Evolutionary conservation across 2,113 vertebrate genomes (phyloP), one percentile per base, ranked within the genome.

Genomic region (Acanthisitta chloris): DNA sequence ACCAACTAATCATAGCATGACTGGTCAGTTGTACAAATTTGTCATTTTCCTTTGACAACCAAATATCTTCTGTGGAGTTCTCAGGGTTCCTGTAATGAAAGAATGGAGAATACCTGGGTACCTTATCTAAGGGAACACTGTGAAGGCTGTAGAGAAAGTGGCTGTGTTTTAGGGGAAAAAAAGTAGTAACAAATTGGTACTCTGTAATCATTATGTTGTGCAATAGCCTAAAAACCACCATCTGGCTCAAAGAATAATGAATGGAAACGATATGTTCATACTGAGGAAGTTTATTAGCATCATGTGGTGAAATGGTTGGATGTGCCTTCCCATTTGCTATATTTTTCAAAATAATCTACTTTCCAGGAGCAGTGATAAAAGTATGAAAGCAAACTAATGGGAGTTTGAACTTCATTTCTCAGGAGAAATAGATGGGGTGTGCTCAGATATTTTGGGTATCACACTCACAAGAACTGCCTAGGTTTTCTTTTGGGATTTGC

Each of bases 221-320:
- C 57, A 88, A 15, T 51, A 72, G 82, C 62, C 66, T 85, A 49
- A 71, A 86, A 85, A 4, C 36, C 73, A 36, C 61, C 64, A 90
- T 88, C 59, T 93, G 86, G 70, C 69, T 64, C 45, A 54, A 73
- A 86, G 42, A 93, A 70, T 73, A 86, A 79, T 61, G 71, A 94
- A 81, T 79, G 59, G 8, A 95, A 88, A 90, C 0, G 1, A 19
- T 42, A 33, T 16, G 16, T 55, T 76, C 14, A 17, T 69, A 23
- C 16, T 17, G 42, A 42, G 10, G 66, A 40, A 38, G 20, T 66
- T 62, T 86, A 78, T 88, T 81, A 33, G 18, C 55, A 59, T 85
- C 67, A 31, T 70, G 51, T 86, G 45, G 29, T 54, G 48, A 38
- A 76, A 74, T 67, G 19, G 42, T 48, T 96, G 40, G 33, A 89